phyloP scores from a whole-genome alignment of 2,797 vertebrate species.

The Sebastes itinus region DNA sequence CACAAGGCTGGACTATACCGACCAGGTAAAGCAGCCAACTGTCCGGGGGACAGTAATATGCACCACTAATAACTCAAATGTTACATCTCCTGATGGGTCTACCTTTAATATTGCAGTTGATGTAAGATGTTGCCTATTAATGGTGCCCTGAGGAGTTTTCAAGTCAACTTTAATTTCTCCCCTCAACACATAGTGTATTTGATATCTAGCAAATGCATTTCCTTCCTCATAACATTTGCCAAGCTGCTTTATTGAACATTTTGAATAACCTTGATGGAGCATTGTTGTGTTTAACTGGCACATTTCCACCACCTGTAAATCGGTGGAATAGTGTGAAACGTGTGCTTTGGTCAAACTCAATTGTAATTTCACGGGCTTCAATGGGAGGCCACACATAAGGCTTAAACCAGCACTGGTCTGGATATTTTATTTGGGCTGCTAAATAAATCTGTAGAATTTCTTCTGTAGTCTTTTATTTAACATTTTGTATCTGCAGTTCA shows the following conservation, averaged over 20 bases:
- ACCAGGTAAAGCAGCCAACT: neutral
- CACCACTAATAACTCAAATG: neutral
- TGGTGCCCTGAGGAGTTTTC: neutral
- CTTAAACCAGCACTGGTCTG: neutral
- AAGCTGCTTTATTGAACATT: neutral
- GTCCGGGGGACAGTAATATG: neutral
- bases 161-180: neutral
- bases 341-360: no score
- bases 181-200: neutral
- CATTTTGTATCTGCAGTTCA: no score
- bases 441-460: no score
- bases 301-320: neutral
- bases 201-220: neutral
- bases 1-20: neutral
- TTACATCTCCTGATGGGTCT: no score
- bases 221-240: neutral
- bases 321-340: no score
- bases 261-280: neutral
- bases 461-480: no score
- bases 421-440: no score
- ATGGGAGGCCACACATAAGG: neutral
- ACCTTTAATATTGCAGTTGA: neutral
- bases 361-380: neutral
- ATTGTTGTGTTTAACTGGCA: neutral
- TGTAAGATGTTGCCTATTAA: neutral